These are phyloP conservation scores for Heliconius ismenius DNA, from an alignment of 2,888 invertebrate species.

Conservation along the genomic window DNA sequence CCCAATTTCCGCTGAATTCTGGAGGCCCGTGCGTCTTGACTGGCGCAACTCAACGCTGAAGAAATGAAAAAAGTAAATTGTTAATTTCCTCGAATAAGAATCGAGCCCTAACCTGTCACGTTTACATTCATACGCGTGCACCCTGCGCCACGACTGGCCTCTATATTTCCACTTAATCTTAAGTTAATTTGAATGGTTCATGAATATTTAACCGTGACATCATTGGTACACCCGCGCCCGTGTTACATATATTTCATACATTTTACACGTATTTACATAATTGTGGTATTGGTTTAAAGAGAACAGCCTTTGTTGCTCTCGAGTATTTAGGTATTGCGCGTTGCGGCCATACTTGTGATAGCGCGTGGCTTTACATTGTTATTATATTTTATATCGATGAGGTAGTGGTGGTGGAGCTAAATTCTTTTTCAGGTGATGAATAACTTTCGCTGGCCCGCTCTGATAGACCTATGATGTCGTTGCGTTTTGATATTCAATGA, in stretches of 20 bases:
- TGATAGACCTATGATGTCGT: too few relatives aligned
- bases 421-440: too few relatives aligned
- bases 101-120: too few relatives aligned
- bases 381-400: background rate
- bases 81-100: too few relatives aligned
- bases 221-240: slow-evolving; percentile 50
- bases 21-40: too few relatives aligned
- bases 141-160: too few relatives aligned
- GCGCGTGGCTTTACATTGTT: background rate
- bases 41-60: too few relatives aligned
- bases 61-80: too few relatives aligned
- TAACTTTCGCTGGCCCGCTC: too few relatives aligned
- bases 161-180: slow-evolving; percentile 47
- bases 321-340: slow-evolving; percentile 18
- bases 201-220: slow-evolving; percentile 54
- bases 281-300: slow-evolving; percentile 53
- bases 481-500: too few relatives aligned
- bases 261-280: slow-evolving; percentile 60
- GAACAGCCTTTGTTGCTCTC: slow-evolving; percentile 43
- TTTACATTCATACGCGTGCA: too few relatives aligned
- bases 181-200: slow-evolving; percentile 40
- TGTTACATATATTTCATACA: slow-evolving; percentile 61
- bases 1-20: too few relatives aligned
- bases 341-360: background rate
- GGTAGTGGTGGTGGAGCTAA: background rate